phyloP scores from a whole-genome alignment of 2,797 vertebrate species.

The Carcharodon carcharias region DNA sequence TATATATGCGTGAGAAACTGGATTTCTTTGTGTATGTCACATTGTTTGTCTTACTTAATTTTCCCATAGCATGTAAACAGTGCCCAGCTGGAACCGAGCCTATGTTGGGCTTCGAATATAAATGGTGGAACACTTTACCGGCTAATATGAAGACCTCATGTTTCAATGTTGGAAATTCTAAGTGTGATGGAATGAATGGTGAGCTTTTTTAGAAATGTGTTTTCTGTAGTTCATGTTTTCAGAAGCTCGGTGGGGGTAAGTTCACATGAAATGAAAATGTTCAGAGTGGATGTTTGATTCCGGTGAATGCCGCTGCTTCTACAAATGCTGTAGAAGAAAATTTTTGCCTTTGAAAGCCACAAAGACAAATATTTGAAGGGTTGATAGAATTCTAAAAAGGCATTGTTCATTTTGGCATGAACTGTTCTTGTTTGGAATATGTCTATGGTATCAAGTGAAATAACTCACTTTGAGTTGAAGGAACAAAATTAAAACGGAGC shows the following conservation, averaged over 20 bases:
- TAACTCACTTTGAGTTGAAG: background rate
- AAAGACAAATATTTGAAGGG: background rate
- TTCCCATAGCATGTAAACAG: conserved; percentile 64
- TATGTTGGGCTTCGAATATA: conserved; percentile 80
- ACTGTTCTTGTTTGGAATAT: background rate
- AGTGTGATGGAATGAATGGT: conserved; percentile 94
- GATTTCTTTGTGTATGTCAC: background rate
- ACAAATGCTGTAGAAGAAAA: background rate
- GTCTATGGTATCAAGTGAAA: background rate
- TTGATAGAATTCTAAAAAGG: background rate
- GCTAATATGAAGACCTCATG: conserved; percentile 93
- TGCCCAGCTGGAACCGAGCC: conserved; percentile 95
- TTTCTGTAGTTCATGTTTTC: background rate
- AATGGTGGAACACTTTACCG: conserved; percentile 95
- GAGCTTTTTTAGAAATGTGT: conserved; percentile 45
- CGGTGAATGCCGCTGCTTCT: background rate
- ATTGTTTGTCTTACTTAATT: background rate
- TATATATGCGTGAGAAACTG: background rate
- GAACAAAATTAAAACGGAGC: background rate
- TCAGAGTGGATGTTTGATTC: background rate
- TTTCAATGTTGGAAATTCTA: conserved; percentile 93
- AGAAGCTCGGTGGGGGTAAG: background rate
- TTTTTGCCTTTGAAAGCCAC: background rate
- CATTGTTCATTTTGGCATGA: background rate
- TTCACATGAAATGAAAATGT: background rate